Percentiles rank a stretch among this genome's conserved stretches.
Conservation (phyloP, 2,113 vertebrate genomes). For the Diphyllodes magnificus region DNA sequence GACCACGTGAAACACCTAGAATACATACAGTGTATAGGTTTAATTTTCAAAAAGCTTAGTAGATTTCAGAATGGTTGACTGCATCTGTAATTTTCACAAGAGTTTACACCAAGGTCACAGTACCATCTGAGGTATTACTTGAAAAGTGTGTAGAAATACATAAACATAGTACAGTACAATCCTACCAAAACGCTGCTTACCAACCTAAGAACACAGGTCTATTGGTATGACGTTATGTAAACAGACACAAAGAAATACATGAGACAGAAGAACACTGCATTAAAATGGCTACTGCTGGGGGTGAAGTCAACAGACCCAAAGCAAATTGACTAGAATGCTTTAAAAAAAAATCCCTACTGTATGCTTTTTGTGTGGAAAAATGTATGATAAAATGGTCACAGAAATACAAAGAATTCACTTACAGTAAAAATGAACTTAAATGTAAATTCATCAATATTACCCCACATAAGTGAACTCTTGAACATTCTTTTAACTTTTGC, state of each 20-base stretch:
- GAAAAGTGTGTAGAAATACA: background rate
- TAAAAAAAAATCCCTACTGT: background rate
- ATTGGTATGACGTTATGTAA: background rate
- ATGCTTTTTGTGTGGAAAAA: conserved; percentile 17
- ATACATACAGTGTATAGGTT: conserved; percentile 49
- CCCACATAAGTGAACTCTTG: background rate
- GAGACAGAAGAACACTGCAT: background rate
- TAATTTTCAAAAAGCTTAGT: conserved; percentile 40
- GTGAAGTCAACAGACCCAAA: background rate
- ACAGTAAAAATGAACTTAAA: background rate
- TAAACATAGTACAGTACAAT: background rate
- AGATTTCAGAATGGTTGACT: background rate
- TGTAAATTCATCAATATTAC: background rate
- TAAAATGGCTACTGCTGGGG: background rate
- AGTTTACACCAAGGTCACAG: background rate
- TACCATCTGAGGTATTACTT: background rate
- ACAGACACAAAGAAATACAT: background rate
- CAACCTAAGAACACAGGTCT: background rate
- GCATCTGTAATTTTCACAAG: conserved; percentile 10
- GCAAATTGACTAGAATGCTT: background rate
- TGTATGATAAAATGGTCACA: background rate
- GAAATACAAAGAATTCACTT: background rate
- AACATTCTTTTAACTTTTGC: background rate
- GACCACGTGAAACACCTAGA: conserved; percentile 93
- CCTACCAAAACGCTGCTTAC: background rate